Evolutionary conservation across 2,888 invertebrate species (phyloP).

Genomic region (Epistrophe eligans): DNA sequence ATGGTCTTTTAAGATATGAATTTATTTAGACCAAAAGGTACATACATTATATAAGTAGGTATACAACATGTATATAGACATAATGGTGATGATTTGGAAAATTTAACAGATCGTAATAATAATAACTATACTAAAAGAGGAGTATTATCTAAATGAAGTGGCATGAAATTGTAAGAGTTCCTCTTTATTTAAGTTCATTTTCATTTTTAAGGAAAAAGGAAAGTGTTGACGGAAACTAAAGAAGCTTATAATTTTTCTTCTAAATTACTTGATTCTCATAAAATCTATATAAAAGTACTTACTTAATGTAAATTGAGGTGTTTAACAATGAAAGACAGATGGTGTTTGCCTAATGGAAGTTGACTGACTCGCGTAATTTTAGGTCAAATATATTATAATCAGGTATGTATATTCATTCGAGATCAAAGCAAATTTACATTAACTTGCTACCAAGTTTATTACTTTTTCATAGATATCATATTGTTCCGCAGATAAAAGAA

Average conservation of each 20-base stretch:
- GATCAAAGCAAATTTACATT: too few species aligned
- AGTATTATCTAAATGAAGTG: conserved; percentile 14
- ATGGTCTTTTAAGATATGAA: conserved; percentile 47
- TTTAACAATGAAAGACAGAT: conserved; percentile 2
- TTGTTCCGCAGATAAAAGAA: too few species aligned
- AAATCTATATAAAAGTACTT: conserved; percentile 18
- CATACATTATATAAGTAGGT: too few species aligned
- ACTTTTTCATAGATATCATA: too few species aligned
- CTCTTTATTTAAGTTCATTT: background rate
- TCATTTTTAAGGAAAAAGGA: background rate
- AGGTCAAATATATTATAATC: too few species aligned
- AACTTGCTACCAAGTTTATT: too few species aligned
- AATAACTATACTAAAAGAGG: conserved; percentile 41
- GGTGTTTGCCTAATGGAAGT: background rate
- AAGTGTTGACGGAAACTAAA: background rate
- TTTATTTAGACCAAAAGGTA: background rate
- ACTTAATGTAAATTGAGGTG: conserved; percentile 1
- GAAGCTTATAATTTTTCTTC: background rate
- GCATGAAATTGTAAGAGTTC: background rate
- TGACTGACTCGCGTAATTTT: too few species aligned
- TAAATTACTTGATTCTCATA: background rate
- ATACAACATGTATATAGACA: background rate
- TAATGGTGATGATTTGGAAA: conserved; percentile 32
- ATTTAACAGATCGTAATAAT: conserved; percentile 28
- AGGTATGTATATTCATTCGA: too few species aligned